Evolutionary conservation across 1,140 invertebrate genomes (phyloP).

Genomic region (Arion vulgaris): DNA sequence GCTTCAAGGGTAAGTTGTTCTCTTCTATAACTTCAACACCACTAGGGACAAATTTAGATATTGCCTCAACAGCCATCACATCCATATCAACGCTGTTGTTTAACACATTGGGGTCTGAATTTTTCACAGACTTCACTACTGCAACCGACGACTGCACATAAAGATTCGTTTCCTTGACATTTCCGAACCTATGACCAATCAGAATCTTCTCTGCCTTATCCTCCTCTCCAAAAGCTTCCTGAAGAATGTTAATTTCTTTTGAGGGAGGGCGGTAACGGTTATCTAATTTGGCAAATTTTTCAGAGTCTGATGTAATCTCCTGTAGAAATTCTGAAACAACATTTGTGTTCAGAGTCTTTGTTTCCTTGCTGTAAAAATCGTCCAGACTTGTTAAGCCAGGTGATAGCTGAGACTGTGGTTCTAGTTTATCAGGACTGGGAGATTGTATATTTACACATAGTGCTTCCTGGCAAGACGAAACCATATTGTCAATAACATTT

Average conservation of each 20-base stretch:
- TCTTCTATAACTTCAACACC: slow-evolving; percentile 7
- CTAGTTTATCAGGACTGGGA: neutral
- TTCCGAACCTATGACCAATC: slow-evolving; percentile 34
- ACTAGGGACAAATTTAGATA: slow-evolving; percentile 21
- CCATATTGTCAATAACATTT: slow-evolving; percentile 37
- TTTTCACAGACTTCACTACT: slow-evolving; percentile 19
- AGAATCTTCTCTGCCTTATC: slow-evolving; percentile 46
- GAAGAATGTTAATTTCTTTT: slow-evolving; percentile 45
- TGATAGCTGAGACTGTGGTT: slow-evolving; percentile 1
- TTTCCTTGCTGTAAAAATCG: slow-evolving; percentile 78
- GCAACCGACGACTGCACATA: slow-evolving; percentile 13
- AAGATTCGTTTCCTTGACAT: slow-evolving; percentile 26
- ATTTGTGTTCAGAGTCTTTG: slow-evolving; percentile 80
- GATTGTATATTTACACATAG: neutral
- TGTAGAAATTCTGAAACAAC: slow-evolving; percentile 76
- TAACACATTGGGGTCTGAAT: slow-evolving; percentile 31
- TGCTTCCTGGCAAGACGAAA: slow-evolving; percentile 4
- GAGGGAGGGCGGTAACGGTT: slow-evolving; percentile 37
- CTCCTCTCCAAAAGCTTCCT: slow-evolving; percentile 45
- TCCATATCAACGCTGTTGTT: slow-evolving; percentile 42
- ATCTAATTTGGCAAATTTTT: slow-evolving; percentile 77
- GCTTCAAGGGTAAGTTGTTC: neutral
- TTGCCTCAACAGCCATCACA: slow-evolving; percentile 3
- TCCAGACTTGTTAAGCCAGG: slow-evolving; percentile 70
- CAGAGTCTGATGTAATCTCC: slow-evolving; percentile 76